A percentile compares a stretch with the other conserved stretches of the same genome.
Evolutionary conservation across 2,888 invertebrate genomes (phyloP).

Genomic region (Frankliniella fusca): DNA sequence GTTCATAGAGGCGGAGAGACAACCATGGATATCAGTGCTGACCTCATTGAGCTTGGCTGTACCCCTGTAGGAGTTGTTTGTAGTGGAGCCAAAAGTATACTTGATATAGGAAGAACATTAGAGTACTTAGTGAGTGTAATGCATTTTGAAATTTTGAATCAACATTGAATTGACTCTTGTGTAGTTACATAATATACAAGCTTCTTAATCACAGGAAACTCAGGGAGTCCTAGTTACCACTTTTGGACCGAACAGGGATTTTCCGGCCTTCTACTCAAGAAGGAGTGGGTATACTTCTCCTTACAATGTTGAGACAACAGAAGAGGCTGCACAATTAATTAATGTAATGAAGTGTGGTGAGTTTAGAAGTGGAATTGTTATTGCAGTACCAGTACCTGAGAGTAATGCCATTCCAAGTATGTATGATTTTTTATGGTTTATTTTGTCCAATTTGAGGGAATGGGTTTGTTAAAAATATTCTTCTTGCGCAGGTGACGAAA

Average conservation of each 20-base stretch:
- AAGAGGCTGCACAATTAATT: constrained; percentile 71
- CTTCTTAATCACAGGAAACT: constrained; percentile 66
- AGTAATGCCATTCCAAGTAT: constrained; percentile 48
- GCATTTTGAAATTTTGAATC: neutral
- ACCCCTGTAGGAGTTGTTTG: constrained; percentile 87
- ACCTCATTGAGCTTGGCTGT: constrained; percentile 83
- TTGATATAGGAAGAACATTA: constrained; percentile 90
- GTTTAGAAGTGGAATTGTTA: constrained; percentile 68
- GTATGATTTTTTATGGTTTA: constrained; percentile 16
- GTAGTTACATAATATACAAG: neutral
- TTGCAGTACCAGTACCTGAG: constrained; percentile 87
- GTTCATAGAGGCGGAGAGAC: constrained; percentile 85
- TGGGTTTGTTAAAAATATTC: neutral
- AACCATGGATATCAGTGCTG: constrained; percentile 92
- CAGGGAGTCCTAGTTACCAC: constrained; percentile 88
- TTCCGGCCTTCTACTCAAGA: constrained; percentile 91
- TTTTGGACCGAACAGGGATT: constrained; percentile 62
- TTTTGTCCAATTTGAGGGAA: neutral
- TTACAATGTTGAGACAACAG: constrained; percentile 58
- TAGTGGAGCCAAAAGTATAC: constrained; percentile 94
- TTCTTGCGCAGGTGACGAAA: constrained; percentile 49
- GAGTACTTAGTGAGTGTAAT: constrained; percentile 74
- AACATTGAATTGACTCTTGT: constrained; percentile 20
- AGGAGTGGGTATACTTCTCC: constrained; percentile 70
- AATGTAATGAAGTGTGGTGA: constrained; percentile 53